A percentile compares a stretch with the other conserved stretches of the same genome.
These are phyloP conservation scores for Hylia prasina DNA, from an alignment of 2,113 vertebrate species.

Conservation along the genomic window DNA sequence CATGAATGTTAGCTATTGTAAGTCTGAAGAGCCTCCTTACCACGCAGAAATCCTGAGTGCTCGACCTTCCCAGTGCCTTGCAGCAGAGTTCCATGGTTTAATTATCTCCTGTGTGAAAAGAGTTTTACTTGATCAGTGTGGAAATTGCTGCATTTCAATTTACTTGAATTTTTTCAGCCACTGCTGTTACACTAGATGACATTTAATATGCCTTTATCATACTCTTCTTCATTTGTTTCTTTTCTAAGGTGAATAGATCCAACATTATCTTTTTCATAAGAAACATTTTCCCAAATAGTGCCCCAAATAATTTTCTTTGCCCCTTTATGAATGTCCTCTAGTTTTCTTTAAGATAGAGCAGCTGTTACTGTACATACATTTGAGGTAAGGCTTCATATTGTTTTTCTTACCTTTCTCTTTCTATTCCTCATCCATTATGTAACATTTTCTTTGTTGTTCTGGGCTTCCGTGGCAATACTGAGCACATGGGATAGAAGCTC, in stretches of 20 bases:
- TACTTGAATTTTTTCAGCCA: background rate
- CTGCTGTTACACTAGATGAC: background rate
- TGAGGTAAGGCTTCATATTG: background rate
- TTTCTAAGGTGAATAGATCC: background rate
- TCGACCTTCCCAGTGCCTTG: background rate
- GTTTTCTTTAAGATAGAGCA: background rate
- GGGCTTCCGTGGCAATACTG: background rate
- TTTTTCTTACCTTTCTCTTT: background rate
- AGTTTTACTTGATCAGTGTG: conserved; percentile 21
- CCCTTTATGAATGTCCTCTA: background rate
- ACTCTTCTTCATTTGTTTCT: background rate
- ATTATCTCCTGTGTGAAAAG: conserved; percentile 21
- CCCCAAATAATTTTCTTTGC: background rate
- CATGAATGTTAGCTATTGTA: background rate
- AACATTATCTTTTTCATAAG: background rate
- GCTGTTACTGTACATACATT: background rate
- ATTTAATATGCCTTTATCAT: conserved; percentile 25
- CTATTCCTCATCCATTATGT: background rate
- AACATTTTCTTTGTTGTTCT: background rate
- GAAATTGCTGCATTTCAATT: conserved; percentile 29
- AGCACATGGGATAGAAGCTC: background rate
- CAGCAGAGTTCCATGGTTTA: background rate
- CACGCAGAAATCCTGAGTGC: background rate
- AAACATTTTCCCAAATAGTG: background rate
- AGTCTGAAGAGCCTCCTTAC: background rate